Conservation (phyloP, 2,888 invertebrate species). For the Himalopsyche tibetana region DNA sequence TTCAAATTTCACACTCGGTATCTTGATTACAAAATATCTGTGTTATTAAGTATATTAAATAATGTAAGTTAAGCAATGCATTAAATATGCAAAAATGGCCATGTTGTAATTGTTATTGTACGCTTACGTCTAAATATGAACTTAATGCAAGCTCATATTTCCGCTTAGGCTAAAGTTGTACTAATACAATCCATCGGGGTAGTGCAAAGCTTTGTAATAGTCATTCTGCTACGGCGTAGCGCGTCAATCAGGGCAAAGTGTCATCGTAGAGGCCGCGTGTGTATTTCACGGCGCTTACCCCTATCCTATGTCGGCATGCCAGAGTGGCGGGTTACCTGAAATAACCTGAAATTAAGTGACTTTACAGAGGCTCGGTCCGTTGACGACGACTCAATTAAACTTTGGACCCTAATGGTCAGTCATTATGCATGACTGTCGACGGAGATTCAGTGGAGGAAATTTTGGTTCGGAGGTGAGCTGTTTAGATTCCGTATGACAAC, state of each 20-base stretch:
- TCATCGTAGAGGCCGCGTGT: slow-evolving; percentile 37
- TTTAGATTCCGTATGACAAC: slow-evolving; percentile 28
- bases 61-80: no score
- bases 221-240: slow-evolving; percentile 8
- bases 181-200: not conserved
- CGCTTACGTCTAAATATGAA: not conserved
- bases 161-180: not conserved
- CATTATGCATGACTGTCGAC: slow-evolving; percentile 41
- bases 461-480: slow-evolving; percentile 34
- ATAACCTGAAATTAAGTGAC: slow-evolving; percentile 56
- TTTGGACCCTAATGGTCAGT: slow-evolving; percentile 61
- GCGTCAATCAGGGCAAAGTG: slow-evolving; percentile 35
- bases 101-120: no score
- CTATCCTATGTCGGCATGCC: not conserved
- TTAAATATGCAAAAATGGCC: no score
- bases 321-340: slow-evolving; percentile 52
- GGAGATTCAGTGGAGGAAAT: slow-evolving; percentile 2
- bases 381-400: slow-evolving; percentile 63
- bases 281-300: not conserved
- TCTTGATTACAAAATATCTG: no score
- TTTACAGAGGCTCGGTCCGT: slow-evolving; percentile 42
- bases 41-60: no score
- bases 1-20: no score
- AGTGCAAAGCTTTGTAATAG: slow-evolving; percentile 48
- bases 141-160: not conserved